Evolutionary conservation across 2,113 vertebrate genomes (phyloP).

Genomic region (Zapornia atra): DNA sequence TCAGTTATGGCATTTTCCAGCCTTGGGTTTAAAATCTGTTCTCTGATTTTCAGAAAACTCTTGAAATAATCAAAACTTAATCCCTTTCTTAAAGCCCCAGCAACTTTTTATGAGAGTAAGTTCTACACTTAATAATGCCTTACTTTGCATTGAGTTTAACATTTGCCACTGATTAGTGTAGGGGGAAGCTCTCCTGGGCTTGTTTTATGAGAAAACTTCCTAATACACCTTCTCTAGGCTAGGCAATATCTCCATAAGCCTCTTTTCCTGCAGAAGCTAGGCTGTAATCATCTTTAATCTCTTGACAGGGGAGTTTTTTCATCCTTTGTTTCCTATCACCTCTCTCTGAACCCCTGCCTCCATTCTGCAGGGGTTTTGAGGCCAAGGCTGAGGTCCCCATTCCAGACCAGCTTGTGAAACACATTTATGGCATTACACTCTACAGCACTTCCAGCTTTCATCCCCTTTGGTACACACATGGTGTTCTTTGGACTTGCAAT

Average conservation of each 20-base stretch:
- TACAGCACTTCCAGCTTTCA: not conserved
- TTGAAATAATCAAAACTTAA: not conserved
- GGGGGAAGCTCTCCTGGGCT: not conserved
- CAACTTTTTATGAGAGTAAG: not conserved
- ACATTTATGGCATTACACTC: not conserved
- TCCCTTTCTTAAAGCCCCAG: not conserved
- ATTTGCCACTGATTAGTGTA: not conserved
- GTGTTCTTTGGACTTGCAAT: not conserved
- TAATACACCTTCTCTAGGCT: not conserved
- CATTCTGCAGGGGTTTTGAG: not conserved
- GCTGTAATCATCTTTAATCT: not conserved
- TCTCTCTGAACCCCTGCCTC: not conserved
- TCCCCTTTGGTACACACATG: accelerated
- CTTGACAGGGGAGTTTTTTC: not conserved
- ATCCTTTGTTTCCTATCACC: not conserved
- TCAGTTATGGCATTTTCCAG: not conserved
- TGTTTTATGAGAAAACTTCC: not conserved
- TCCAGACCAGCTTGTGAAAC: not conserved
- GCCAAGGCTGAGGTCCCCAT: not conserved
- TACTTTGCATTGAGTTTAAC: not conserved
- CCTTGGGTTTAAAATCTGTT: not conserved
- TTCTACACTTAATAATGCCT: not conserved
- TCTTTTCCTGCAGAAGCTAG: not conserved
- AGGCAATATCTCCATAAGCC: not conserved
- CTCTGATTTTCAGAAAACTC: not conserved